These are phyloP conservation scores for Rhopilema esculentum DNA, from an alignment of 30 jellyfish, hydroid and myxozoan genomes.

Conservation along the genomic window DNA sequence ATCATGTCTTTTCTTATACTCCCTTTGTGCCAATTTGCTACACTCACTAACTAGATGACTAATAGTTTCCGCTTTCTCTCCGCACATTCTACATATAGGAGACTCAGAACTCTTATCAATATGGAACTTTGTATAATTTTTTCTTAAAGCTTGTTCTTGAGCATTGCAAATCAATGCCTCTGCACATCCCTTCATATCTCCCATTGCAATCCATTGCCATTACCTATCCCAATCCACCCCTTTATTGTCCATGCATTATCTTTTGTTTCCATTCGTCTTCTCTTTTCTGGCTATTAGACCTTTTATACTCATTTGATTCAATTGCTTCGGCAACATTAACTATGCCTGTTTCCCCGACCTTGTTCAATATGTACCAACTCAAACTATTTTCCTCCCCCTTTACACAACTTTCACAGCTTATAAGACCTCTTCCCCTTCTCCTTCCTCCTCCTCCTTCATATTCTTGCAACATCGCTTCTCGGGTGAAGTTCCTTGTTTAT, in stretches of 20 bases:
- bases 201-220: constrained; percentile 26
- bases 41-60: constrained; percentile 18
- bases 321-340: constrained; percentile 2
- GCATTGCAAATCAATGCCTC: too few species aligned
- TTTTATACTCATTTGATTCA: constrained; percentile 8
- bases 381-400: constrained; percentile 17
- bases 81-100: not conserved
- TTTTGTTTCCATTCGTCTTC: constrained; percentile 29
- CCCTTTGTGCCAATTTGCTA: constrained; percentile 5
- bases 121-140: too few species aligned
- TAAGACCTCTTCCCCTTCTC: constrained; percentile 35
- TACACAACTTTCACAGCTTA: constrained; percentile 29
- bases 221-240: constrained; percentile 24
- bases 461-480: constrained; percentile 44
- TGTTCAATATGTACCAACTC: constrained; percentile 24
- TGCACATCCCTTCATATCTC: constrained; percentile 42
- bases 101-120: not conserved
- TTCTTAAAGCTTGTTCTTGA: too few species aligned
- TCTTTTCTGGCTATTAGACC: constrained; percentile 13
- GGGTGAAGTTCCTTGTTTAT: constrained; percentile 39
- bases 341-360: constrained; percentile 7
- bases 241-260: constrained; percentile 37
- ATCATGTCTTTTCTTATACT: not conserved
- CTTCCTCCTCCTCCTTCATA: constrained; percentile 40
- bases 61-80: constrained; percentile 19